Evolutionary conservation across 2,888 invertebrate genomes (phyloP).

Genomic region (Lochmaea crataegi): DNA sequence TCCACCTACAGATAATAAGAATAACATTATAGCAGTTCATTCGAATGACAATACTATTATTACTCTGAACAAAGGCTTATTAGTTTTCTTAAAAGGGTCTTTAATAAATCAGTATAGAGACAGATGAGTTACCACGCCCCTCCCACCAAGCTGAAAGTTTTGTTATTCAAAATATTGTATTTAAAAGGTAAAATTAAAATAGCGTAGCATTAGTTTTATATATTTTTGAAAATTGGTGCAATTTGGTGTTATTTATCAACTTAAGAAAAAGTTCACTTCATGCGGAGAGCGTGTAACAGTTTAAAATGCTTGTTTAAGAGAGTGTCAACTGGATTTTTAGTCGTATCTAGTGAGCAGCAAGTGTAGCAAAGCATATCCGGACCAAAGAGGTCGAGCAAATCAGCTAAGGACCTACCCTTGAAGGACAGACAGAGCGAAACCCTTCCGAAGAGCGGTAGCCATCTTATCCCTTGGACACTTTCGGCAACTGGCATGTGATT

Average conservation of each 20-base stretch:
- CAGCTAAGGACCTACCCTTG: conserved; percentile 57
- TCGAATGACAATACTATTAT: not conserved
- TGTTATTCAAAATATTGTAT: not conserved
- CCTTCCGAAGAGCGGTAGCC: conserved; percentile 60
- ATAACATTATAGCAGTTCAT: not conserved
- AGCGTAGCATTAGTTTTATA: not conserved
- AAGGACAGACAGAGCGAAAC: conserved; percentile 52
- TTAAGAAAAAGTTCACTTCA: conserved; percentile 5
- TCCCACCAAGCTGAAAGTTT: conserved; percentile 14
- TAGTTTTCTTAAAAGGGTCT: not conserved
- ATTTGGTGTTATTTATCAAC: conserved; percentile 25
- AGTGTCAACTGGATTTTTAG: conserved; percentile 16
- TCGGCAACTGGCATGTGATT: conserved; percentile 42
- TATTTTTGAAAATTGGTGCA: not conserved
- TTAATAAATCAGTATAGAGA: conserved; percentile 15
- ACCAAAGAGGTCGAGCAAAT: conserved; percentile 22
- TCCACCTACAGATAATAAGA: not conserved
- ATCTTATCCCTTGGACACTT: conserved; percentile 57
- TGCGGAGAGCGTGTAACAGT: not conserved
- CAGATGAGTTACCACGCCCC: conserved; percentile 32
- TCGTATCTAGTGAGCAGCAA: conserved; percentile 15
- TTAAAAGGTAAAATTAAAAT: not conserved
- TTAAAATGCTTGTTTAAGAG: conserved; percentile 3
- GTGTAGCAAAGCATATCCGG: conserved; percentile 22
- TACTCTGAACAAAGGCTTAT: not conserved